phyloP scores from a whole-genome alignment of 2,113 vertebrate genomes.

The Neotragus moschatus region DNA sequence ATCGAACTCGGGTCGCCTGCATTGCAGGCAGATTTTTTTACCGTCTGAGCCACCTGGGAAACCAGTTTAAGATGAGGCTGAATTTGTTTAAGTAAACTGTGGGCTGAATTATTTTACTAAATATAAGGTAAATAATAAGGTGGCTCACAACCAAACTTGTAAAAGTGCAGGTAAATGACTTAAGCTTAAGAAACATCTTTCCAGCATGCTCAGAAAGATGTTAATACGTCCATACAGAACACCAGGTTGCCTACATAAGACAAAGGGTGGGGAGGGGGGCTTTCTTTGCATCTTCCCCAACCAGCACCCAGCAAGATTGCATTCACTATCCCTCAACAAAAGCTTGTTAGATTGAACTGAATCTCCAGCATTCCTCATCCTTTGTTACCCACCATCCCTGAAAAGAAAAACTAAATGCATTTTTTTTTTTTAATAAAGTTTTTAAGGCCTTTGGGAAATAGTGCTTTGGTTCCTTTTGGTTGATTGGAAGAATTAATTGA shows the following conservation, averaged over 20 bases:
- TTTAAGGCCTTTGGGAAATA: not conserved
- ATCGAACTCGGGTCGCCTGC: rapidly evolving
- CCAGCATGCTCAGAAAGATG: not conserved
- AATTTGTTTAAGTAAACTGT: not conserved
- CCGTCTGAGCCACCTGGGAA: not conserved
- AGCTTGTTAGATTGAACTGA: not conserved
- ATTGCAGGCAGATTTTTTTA: not conserved
- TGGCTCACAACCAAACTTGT: not conserved
- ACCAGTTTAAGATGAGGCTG: not conserved
- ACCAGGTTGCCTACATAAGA: not conserved
- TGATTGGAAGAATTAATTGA: not conserved
- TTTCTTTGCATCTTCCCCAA: not conserved
- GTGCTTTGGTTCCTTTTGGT: not conserved
- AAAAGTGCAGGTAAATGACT: not conserved
- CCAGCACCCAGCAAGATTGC: not conserved
- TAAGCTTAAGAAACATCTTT: not conserved
- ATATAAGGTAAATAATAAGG: not conserved
- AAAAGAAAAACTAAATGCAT: not conserved
- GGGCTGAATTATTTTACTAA: not conserved
- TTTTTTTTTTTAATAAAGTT: not conserved
- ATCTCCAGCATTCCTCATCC: not conserved
- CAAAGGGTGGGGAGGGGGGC: too few species aligned
- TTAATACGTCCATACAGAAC: not conserved
- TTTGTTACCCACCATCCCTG: not conserved
- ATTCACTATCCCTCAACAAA: not conserved